These are phyloP conservation scores for Xylota sylvarum DNA, from an alignment of 2,888 invertebrate species.

Conservation along the genomic window DNA sequence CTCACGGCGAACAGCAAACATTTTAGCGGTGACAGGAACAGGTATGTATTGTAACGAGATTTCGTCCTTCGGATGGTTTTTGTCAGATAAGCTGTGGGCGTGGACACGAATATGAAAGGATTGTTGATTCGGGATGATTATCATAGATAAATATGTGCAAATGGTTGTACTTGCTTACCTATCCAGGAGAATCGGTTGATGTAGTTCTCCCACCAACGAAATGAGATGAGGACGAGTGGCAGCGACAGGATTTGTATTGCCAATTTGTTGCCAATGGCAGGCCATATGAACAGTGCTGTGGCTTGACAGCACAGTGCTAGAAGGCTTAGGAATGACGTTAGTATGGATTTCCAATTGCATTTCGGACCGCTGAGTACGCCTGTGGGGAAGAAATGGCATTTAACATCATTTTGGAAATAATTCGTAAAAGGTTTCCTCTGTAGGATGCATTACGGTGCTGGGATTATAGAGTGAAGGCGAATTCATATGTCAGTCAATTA, in stretches of 20 bases:
- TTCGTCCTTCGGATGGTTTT: constrained; percentile 86
- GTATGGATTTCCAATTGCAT: constrained; percentile 79
- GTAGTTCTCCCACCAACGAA: constrained; percentile 95
- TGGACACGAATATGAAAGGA: not conserved
- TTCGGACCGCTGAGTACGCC: constrained; percentile 81
- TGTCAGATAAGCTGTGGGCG: constrained; percentile 80
- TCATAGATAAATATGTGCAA: not conserved
- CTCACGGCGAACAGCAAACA: constrained; percentile 89
- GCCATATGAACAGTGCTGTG: constrained; percentile 90
- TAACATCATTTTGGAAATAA: too few species aligned
- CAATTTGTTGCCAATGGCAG: constrained; percentile 86
- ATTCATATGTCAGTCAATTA: not conserved
- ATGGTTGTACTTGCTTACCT: constrained; percentile 78
- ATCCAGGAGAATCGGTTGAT: constrained; percentile 84
- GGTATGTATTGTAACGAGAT: constrained; percentile 90
- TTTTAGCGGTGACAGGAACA: constrained; percentile 91
- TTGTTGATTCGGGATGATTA: constrained; percentile 21
- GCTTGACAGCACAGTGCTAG: constrained; percentile 88
- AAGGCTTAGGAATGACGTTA: constrained; percentile 79
- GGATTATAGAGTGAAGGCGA: too few species aligned
- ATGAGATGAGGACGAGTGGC: constrained; percentile 89
- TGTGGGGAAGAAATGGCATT: constrained; percentile 53
- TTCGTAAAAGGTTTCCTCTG: too few species aligned
- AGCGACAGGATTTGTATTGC: constrained; percentile 87
- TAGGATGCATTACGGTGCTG: too few species aligned